Percentiles rank a stretch among this genome's conserved stretches.
Evolutionary conservation across 2,113 vertebrate species (phyloP).

Genomic region (Columbina picui): DNA sequence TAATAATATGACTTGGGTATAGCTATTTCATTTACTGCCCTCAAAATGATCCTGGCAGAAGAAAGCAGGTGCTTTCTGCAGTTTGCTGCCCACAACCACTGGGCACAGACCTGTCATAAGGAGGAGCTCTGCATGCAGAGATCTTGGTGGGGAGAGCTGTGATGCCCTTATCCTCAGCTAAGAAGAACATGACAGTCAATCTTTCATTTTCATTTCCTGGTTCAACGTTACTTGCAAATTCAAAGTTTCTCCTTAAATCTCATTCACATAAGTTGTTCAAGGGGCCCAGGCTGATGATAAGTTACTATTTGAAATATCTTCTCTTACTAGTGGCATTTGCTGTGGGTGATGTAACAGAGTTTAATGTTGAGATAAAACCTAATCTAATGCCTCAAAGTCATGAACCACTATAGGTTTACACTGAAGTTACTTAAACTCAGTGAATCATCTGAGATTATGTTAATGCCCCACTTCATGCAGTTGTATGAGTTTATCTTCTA

Average conservation of each 20-base stretch:
- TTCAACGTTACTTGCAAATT: not conserved
- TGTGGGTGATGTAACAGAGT: not conserved
- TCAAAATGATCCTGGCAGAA: not conserved
- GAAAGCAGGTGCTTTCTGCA: not conserved
- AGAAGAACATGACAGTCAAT: not conserved
- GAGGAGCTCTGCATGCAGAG: not conserved
- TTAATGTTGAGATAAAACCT: not conserved
- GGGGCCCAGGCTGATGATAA: not conserved
- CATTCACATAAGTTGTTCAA: not conserved
- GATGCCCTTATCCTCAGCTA: not conserved
- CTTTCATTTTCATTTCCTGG: not conserved
- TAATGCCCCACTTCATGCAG: not conserved
- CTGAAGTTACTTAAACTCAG: not conserved
- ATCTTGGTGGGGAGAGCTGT: not conserved
- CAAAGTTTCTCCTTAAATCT: not conserved
- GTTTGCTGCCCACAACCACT: not conserved
- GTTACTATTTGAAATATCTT: not conserved
- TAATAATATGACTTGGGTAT: not conserved
- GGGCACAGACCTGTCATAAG: not conserved
- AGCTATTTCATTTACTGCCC: slow-evolving; percentile 42
- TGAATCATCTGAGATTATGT: not conserved
- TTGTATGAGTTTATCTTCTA: not conserved
- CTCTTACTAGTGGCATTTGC: not conserved
- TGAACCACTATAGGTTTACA: not conserved
- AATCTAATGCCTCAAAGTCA: not conserved